Evolutionary conservation across 2,888 invertebrate species (phyloP).

Genomic region (Pinctada fucata): DNA sequence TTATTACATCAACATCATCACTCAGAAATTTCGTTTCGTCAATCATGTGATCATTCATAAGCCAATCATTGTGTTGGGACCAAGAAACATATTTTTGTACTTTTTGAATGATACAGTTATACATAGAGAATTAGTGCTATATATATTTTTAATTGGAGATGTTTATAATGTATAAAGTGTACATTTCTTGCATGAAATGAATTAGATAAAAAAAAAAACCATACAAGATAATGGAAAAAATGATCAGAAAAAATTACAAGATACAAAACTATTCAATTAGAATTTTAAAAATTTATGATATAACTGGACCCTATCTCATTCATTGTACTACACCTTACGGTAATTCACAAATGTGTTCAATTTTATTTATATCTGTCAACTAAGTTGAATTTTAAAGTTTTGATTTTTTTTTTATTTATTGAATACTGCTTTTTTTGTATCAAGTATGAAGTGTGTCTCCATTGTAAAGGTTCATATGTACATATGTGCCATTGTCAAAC

Average conservation of each 20-base stretch:
- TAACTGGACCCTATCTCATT: background rate
- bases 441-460: constrained; percentile 20
- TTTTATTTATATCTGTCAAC: constrained; percentile 40
- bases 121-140: constrained; percentile 1
- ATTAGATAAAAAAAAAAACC: background rate
- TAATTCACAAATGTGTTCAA: constrained; percentile 40
- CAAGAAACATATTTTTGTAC: constrained; percentile 3
- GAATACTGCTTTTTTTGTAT: constrained; percentile 3
- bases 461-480: background rate
- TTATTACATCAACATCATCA: too few species aligned
- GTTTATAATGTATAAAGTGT: background rate
- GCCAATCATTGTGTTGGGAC: background rate
- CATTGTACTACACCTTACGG: constrained; percentile 11
- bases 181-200: background rate
- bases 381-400: constrained; percentile 39
- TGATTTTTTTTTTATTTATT: constrained; percentile 42
- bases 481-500: constrained; percentile 1
- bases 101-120: background rate
- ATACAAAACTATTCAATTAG: background rate
- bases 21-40: too few species aligned
- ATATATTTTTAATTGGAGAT: background rate
- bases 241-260: background rate
- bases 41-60: constrained; percentile 17
- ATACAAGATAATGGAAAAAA: background rate
- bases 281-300: background rate